Evolutionary conservation across 2,113 vertebrate genomes (phyloP).

Genomic region (Garra rufa): DNA sequence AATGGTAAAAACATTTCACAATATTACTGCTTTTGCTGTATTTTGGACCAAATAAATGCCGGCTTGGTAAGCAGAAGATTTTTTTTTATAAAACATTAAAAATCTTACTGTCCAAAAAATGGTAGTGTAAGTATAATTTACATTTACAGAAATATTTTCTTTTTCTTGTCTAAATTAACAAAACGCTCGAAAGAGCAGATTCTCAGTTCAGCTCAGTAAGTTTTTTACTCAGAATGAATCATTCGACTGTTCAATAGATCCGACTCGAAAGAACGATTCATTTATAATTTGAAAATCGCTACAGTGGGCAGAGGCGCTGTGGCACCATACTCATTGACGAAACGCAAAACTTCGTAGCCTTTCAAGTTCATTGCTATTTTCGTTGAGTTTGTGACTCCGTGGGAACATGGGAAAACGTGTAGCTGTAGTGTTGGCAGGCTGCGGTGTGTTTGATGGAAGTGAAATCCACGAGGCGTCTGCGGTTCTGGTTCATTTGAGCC

Average conservation of each 20-base stretch:
- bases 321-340: not conserved
- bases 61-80: too few relatives aligned
- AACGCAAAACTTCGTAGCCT: not conserved
- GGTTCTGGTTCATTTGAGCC: constrained; percentile 77
- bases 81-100: too few relatives aligned
- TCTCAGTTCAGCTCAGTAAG: not conserved
- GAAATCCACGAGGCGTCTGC: constrained; percentile 80
- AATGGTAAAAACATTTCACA: too few relatives aligned
- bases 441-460: constrained; percentile 79
- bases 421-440: constrained; percentile 79
- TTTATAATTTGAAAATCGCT: not conserved
- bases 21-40: too few relatives aligned
- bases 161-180: too few relatives aligned
- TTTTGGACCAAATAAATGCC: too few relatives aligned
- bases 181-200: not conserved
- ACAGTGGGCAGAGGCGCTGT: not conserved
- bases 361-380: not conserved
- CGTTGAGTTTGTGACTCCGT: not conserved
- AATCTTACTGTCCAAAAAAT: too few relatives aligned
- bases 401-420: constrained; percentile 72
- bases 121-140: too few relatives aligned
- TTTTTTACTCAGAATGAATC: not conserved
- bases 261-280: not conserved
- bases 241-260: not conserved
- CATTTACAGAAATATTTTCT: too few relatives aligned